A percentile compares a stretch with the other conserved stretches of the same genome.
Conservation (phyloP, 2,113 vertebrate species). For the Pedionomus torquatus region DNA sequence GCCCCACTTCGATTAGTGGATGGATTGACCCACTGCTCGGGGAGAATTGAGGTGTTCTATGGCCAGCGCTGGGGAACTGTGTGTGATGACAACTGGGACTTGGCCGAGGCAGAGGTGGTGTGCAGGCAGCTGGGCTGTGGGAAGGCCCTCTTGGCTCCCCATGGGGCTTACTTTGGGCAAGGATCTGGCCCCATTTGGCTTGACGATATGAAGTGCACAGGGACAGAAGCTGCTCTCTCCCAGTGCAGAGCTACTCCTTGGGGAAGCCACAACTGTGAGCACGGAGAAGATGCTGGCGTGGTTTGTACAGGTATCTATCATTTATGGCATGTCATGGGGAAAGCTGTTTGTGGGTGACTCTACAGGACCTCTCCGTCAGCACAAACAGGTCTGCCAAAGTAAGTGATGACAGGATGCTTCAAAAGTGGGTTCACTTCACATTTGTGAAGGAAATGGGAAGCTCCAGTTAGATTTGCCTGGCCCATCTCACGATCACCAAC, state of each 20-base stretch:
- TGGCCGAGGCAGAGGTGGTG: slow-evolving; percentile 82
- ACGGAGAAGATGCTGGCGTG: background rate
- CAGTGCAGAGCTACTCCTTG: background rate
- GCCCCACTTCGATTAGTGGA: background rate
- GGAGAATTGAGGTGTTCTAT: slow-evolving; percentile 80
- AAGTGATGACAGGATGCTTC: background rate
- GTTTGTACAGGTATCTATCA: background rate
- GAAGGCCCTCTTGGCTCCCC: slow-evolving; percentile 19
- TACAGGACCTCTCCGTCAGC: background rate
- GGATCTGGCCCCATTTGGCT: background rate
- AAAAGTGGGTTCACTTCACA: background rate
- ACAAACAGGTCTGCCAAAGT: background rate
- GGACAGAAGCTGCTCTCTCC: background rate
- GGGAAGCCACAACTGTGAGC: background rate
- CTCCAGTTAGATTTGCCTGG: background rate
- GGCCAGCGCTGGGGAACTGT: slow-evolving; percentile 90
- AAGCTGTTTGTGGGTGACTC: background rate
- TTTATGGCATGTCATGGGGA: too few species aligned
- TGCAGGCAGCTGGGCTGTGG: slow-evolving; percentile 87
- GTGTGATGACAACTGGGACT: slow-evolving; percentile 87
- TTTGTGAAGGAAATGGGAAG: background rate
- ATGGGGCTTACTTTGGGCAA: background rate
- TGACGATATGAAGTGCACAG: background rate
- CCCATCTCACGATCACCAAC: background rate
- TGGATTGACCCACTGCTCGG: background rate